A percentile compares a stretch with the other conserved stretches of the same genome.
These are phyloP conservation scores for Dicrurus megarhynchus DNA, from an alignment of 2,113 vertebrate species.

Conservation along the genomic window DNA sequence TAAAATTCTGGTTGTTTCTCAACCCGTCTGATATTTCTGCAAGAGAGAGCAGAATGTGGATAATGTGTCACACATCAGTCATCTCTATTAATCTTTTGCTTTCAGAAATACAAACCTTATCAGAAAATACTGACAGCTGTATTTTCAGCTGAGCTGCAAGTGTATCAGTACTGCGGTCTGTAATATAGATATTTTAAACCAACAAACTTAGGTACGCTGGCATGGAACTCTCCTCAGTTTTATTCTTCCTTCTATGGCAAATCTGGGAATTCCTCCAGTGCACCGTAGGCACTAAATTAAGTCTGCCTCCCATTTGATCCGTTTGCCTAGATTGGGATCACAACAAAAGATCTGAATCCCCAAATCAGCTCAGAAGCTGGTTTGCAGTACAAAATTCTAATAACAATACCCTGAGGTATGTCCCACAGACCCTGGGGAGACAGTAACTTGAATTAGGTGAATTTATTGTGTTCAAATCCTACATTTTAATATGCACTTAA, in stretches of 20 bases:
- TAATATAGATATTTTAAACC: background rate
- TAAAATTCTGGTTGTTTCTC: constrained; percentile 2
- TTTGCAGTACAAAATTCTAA: background rate
- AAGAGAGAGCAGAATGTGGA: background rate
- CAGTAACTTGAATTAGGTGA: background rate
- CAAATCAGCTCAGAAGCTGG: background rate
- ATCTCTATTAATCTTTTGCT: background rate
- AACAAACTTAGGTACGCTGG: background rate
- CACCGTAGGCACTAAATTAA: background rate
- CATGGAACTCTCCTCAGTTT: background rate
- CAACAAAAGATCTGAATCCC: background rate
- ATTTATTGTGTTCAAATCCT: background rate
- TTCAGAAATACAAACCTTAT: background rate
- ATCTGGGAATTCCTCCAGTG: constrained; percentile 9
- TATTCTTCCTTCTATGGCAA: background rate
- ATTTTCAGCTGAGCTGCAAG: background rate
- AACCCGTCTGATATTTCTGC: background rate
- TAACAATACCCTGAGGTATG: background rate
- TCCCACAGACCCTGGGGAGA: background rate
- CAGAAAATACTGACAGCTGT: background rate
- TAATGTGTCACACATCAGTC: background rate
- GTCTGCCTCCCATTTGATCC: background rate
- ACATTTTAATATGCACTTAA: background rate
- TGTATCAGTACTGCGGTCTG: background rate
- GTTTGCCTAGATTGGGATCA: background rate